Base-by-base conservation (phyloP, 2,888 invertebrate species). In the Phalera bucephala region DNA sequence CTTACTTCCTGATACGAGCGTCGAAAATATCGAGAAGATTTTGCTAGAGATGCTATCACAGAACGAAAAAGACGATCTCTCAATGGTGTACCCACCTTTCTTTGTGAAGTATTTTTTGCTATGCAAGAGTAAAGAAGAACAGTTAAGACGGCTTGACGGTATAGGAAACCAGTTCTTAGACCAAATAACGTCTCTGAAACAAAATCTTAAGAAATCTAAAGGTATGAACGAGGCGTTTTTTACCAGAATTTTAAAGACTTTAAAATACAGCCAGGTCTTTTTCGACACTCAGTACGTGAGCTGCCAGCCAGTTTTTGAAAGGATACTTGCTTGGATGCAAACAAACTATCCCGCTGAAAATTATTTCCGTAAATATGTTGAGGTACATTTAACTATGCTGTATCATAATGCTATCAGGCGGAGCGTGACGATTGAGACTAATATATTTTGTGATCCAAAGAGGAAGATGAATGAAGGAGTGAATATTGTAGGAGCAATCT, bases 311-410 rank as follows among this genome's bases (percentile, higher is more conserved):
- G 61, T 78, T 1, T 63, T 80, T 28, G 66, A 76, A 35, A 57
- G 40, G 19, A 42, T 79, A 9, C 39, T 63, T 1, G 38, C 35
- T 17, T 71, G 72, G 51, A 47, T 71, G 51, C 61, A 63, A 5
- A 58, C 37, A 4, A 35, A 71, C 11, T 41, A 81, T 30, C 69
- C 75, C 0, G 52, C 70, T 15, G 72, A 78, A 20, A 36, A 57
- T 34, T 42, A 73, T 39, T 76, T 81, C 15, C 31, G 47, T 0
- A 45, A 32, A 13, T 77, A 73, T 36, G 62, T 61, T 0, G 32
- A 48, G 2, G 40, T 81, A 28, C 75, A 81, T 46, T 45, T 77
- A 9, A 76, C 62, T 0, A 79, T 79, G 71, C 45, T 79, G 12
- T 83, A 71, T 44, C 74, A 47, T 28, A 79, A 73, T 43, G 50